These are phyloP conservation scores for Torymus tubicola DNA, from an alignment of 2,888 invertebrate genomes.

Conservation along the genomic window DNA sequence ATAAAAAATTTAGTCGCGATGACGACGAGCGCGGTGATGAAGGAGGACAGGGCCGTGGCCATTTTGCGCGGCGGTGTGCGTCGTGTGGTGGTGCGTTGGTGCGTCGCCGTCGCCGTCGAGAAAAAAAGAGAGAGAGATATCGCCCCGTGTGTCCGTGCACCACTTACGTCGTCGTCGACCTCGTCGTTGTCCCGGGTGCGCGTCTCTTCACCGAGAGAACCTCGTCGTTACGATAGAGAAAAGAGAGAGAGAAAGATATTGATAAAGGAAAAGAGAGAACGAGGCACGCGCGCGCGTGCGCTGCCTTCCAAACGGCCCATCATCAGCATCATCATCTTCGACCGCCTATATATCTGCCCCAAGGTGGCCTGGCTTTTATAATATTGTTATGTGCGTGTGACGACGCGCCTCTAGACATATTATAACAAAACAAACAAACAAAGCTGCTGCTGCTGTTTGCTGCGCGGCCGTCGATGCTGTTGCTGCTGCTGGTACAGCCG, in stretches of 20 bases:
- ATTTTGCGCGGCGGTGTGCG: conserved; percentile 51
- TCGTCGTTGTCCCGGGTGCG: background rate
- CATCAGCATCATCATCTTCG: too few relatives aligned
- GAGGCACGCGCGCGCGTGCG: conserved; percentile 6
- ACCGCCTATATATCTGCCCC: too few relatives aligned
- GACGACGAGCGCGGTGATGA: conserved; percentile 46
- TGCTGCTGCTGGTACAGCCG: too few relatives aligned
- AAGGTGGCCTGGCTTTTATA: too few relatives aligned
- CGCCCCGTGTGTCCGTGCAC: too few relatives aligned
- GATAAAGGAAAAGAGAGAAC: background rate
- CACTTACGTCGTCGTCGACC: background rate
- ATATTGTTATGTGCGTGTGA: too few relatives aligned
- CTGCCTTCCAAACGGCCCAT: conserved; percentile 24
- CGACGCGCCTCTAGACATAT: too few relatives aligned
- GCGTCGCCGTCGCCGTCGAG: conserved; percentile 44
- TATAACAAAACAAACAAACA: too few relatives aligned
- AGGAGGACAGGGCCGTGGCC: conserved; percentile 40
- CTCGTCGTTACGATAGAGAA: background rate
- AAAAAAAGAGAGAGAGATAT: background rate
- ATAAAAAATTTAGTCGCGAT: background rate
- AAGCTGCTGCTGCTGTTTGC: too few relatives aligned
- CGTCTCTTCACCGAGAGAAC: too few relatives aligned
- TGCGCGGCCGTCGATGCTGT: too few relatives aligned
- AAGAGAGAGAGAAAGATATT: conserved; percentile 1
- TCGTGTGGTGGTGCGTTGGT: conserved; percentile 42